Percentiles rank a stretch among this genome's conserved stretches.
Conservation (phyloP, 1,140 invertebrate species). For the Homalodisca vitripennis region DNA sequence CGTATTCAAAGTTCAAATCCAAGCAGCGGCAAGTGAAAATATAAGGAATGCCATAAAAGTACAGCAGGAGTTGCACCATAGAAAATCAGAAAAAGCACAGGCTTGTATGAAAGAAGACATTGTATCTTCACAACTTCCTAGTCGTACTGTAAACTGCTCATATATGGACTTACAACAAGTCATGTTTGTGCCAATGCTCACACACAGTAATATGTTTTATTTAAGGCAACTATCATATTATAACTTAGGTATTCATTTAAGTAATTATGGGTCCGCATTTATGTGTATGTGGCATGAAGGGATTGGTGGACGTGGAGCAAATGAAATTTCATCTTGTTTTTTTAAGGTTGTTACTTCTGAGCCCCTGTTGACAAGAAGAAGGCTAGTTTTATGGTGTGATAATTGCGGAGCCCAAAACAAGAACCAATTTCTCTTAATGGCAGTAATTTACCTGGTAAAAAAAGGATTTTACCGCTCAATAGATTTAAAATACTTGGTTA, state of each 20-base stretch:
- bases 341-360: conserved; percentile 23
- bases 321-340: conserved; percentile 30
- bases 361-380: conserved; percentile 1
- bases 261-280: conserved; percentile 10
- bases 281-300: conserved; percentile 33
- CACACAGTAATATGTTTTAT: too few species aligned
- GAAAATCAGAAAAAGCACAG: conserved; percentile 17
- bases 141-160: background rate
- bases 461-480: conserved; percentile 27
- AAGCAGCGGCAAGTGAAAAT: too few species aligned
- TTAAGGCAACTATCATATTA: conserved; percentile 15
- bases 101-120: background rate
- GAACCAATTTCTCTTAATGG: conserved; percentile 23
- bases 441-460: conserved; percentile 8
- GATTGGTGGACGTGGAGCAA: conserved; percentile 25
- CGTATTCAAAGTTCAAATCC: too few species aligned
- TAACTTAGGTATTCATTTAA: conserved; percentile 18
- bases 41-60: background rate
- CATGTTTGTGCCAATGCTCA: too few species aligned
- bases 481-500: conserved; percentile 36
- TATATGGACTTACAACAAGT: conserved; percentile 26
- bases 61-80: too few species aligned
- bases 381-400: conserved; percentile 22
- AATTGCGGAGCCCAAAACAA: conserved; percentile 30
- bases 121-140: conserved; percentile 4